Conservation (phyloP, 2,888 invertebrate species). For the Drosophila conformis region DNA sequence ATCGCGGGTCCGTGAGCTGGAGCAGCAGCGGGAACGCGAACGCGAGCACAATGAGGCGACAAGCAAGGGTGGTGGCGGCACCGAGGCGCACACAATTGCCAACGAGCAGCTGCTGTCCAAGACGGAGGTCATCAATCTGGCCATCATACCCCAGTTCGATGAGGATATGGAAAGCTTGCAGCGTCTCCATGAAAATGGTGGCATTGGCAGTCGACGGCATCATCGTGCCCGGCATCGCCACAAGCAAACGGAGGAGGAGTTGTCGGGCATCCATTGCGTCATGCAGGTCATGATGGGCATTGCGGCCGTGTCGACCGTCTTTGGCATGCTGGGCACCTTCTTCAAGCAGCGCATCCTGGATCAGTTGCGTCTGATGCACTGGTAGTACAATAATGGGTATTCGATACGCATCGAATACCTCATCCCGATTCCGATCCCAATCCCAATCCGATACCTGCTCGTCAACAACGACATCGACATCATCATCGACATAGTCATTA, state of each 20-base stretch:
- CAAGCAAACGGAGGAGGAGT: slow-evolving; percentile 83
- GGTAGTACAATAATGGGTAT: slow-evolving; percentile 84
- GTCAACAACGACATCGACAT: slow-evolving; percentile 24
- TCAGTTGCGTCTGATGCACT: slow-evolving; percentile 85
- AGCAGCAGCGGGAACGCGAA: slow-evolving; percentile 65
- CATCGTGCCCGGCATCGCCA: slow-evolving; percentile 83
- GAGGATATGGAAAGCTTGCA: slow-evolving; percentile 84
- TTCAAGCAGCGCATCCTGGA: slow-evolving; percentile 85
- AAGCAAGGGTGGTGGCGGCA: slow-evolving; percentile 54
- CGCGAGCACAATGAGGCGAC: slow-evolving; percentile 66
- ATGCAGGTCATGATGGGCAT: slow-evolving; percentile 85
- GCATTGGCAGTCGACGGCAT: slow-evolving; percentile 79
- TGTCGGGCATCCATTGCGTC: slow-evolving; percentile 85
- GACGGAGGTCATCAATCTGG: slow-evolving; percentile 85
- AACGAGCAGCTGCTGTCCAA: slow-evolving; percentile 83
- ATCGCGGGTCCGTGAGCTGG: slow-evolving; percentile 75
- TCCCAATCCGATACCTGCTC: slow-evolving; percentile 5
- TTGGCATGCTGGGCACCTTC: slow-evolving; percentile 85
- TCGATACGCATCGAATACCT: slow-evolving; percentile 69
- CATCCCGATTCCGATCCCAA: slow-evolving; percentile 11
- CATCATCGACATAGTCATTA: slow-evolving; percentile 15
- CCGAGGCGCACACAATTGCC: slow-evolving; percentile 76
- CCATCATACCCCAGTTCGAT: slow-evolving; percentile 85
- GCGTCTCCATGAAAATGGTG: slow-evolving; percentile 80
- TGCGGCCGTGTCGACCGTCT: slow-evolving; percentile 85